Percentiles rank a stretch among this genome's conserved stretches.
phyloP scores from a whole-genome alignment of 1,140 invertebrate species.

The Atta cephalotes region DNA sequence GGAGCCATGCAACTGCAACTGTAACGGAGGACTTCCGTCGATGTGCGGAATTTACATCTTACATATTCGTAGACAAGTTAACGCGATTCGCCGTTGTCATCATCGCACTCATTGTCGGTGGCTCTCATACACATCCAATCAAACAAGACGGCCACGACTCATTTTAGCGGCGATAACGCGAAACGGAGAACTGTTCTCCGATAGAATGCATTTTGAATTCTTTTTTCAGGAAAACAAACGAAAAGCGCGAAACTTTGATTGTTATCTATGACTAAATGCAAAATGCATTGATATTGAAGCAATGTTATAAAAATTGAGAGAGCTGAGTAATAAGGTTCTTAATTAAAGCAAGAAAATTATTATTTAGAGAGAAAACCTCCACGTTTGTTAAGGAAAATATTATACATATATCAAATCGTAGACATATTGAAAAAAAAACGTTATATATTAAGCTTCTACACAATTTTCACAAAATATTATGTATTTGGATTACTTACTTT shows the following conservation, averaged over 20 bases:
- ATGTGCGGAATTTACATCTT: constrained; percentile 69
- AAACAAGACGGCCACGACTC: background rate
- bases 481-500: background rate
- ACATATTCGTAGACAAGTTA: constrained; percentile 58
- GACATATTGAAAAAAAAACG: background rate
- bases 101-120: constrained; percentile 5
- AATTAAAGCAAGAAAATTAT: constrained; percentile 8
- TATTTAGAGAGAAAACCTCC: background rate
- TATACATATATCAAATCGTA: background rate
- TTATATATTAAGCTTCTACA: constrained; percentile 6
- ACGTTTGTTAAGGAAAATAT: background rate
- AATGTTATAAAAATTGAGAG: background rate
- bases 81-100: constrained; percentile 29
- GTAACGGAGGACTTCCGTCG: constrained; percentile 64
- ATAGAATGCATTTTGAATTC: background rate
- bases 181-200: background rate
- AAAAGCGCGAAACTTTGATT: background rate
- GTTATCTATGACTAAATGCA: background rate
- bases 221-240: constrained; percentile 1
- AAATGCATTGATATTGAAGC: constrained; percentile 5
- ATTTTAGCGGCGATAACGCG: constrained; percentile 26
- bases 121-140: background rate
- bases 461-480: background rate
- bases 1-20: constrained; percentile 60
- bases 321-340: background rate